Percentiles rank a stretch among this genome's conserved stretches.
Evolutionary conservation across 1,140 invertebrate species (phyloP).

Genomic region (Procambarus clarkii): DNA sequence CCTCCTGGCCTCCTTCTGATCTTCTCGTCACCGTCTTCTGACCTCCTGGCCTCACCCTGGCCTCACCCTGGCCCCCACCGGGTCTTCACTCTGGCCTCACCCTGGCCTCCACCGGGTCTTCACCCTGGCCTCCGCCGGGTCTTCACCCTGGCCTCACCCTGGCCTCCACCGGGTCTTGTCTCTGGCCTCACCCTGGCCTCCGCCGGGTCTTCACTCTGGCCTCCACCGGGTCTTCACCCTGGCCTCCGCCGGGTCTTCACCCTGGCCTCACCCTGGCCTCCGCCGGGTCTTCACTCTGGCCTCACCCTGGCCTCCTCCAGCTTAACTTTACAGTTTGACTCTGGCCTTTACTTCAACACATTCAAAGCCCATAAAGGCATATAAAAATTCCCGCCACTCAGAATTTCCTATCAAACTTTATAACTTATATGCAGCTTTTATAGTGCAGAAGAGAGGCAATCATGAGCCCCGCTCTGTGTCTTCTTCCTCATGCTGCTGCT

Average conservation of each 20-base stretch:
- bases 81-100: not conserved
- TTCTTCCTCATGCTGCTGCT: not conserved
- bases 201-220: not conserved
- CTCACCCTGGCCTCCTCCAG: not conserved
- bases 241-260: not conserved
- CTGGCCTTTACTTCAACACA: constrained; percentile 4
- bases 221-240: too few species aligned
- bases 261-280: too few species aligned
- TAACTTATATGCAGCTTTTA: constrained; percentile 26
- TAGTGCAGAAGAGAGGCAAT: not conserved
- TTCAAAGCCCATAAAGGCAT: constrained; percentile 29
- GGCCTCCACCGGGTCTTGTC: not conserved
- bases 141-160: not conserved
- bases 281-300: not conserved
- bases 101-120: not conserved
- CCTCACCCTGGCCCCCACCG: not conserved
- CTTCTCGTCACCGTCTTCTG: not conserved
- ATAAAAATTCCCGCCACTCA: constrained; percentile 29
- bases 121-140: not conserved
- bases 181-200: not conserved
- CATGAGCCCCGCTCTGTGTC: not conserved
- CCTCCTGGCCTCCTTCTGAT: not conserved
- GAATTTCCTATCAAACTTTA: constrained; percentile 44
- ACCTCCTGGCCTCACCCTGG: too few species aligned
- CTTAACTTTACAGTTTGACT: not conserved